Percentiles rank a stretch among this genome's conserved stretches.
Evolutionary conservation across 2,113 vertebrate genomes (phyloP).

Genomic region (Phaethon lepturus): DNA sequence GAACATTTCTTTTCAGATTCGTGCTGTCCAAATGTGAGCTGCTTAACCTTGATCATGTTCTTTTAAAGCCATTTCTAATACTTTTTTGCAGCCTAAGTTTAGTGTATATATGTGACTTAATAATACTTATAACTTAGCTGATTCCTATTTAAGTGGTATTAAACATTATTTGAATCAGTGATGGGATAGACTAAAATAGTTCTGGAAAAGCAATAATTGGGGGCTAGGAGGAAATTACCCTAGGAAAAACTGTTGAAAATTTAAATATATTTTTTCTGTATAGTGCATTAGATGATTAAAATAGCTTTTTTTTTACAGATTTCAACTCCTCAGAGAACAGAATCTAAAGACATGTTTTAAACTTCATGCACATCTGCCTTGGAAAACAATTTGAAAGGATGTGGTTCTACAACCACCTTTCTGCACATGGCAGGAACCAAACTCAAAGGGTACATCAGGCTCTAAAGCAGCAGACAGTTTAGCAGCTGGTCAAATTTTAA

Average conservation of each 20-base stretch:
- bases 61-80: background rate
- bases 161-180: background rate
- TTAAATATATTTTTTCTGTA: background rate
- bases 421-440: background rate
- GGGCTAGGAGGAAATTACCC: background rate
- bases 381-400: background rate
- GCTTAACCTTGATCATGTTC: background rate
- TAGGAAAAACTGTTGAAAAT: background rate
- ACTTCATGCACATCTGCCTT: background rate
- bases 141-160: background rate
- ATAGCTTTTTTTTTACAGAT: background rate
- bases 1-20: conserved; percentile 28
- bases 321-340: background rate
- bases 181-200: background rate
- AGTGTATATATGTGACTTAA: background rate
- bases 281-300: background rate
- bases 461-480: background rate
- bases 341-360: background rate
- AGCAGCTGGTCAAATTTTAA: background rate
- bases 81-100: background rate
- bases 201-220: background rate
- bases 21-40: background rate
- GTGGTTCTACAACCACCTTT: background rate
- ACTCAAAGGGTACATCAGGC: background rate
- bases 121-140: background rate